Base-by-base conservation (phyloP, 2,797 vertebrate species). In the Xenops minutus region DNA sequence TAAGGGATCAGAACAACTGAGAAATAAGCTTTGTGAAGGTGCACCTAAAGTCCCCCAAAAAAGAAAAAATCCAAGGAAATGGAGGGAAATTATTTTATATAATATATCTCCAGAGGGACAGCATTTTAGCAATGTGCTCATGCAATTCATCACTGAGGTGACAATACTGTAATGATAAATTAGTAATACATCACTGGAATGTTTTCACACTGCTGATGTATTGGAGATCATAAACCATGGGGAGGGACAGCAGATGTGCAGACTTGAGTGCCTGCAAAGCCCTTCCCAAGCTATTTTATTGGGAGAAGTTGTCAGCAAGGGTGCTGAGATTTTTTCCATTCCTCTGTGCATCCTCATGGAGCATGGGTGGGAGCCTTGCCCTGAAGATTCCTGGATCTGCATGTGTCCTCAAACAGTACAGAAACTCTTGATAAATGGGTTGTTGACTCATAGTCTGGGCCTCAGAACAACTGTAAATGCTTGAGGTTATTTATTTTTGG, bases 131-230 rank as follows among this genome's bases (percentile, higher is more conserved):
- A 49, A 14, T 62, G 76, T 61, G 39, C 64, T 85, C 63, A 23
- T 91, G 72, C 78, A 63, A 26, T 95, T 43, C 48, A 77, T 97
- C 94, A 91, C 48, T 3, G 2, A 49, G 73, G 41, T 92, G 96
- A 83, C 93, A 85, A 89, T 92, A 46, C 56, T 29, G 41, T 30
- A 72, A 89, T 91, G 86, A 95, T 96, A 58, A 83, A 92, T 92
- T 73, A 44, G 56, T 23, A 74, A 87, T 93, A 68, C 34, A 83
- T 96, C 93, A 87, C 68, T 46, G 68, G 62, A 92, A n/a, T 87
- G 87, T 75, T 93, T 89, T 83, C 81, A 58, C 30, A 3, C 49
- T 82, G 34, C 49, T 89, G 95, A 88, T 80, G 24, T 37, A 51
- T 34, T 68, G 30, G 49, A 56, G 81, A 66, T 75, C 78, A 75